These are phyloP conservation scores for Chromis chromis DNA, from an alignment of 2,797 vertebrate genomes.

Conservation along the genomic window DNA sequence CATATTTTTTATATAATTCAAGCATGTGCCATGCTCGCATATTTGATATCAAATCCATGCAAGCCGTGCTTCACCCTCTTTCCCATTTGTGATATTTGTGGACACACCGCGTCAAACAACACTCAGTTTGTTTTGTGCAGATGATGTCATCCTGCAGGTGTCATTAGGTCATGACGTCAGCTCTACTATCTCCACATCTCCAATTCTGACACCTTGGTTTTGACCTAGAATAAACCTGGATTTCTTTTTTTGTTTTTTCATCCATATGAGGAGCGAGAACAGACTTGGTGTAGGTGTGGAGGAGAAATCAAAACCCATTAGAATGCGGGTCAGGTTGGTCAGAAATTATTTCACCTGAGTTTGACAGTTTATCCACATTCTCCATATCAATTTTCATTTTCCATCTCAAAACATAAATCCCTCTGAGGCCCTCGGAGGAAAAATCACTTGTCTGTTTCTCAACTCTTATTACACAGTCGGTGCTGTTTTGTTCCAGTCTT, in stretches of 20 bases:
- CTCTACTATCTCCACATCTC: neutral
- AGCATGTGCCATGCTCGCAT: neutral
- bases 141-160: slow-evolving; percentile 8
- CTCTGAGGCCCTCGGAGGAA: neutral
- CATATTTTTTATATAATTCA: slow-evolving; percentile 4
- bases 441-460: neutral
- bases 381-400: neutral
- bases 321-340: slow-evolving; percentile 5
- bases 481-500: neutral
- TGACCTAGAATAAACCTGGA: slow-evolving; percentile 15
- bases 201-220: slow-evolving; percentile 6
- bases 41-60: slow-evolving; percentile 12
- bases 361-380: slow-evolving; percentile 9
- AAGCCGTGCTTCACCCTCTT: neutral
- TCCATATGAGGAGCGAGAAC: slow-evolving; percentile 5
- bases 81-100: neutral
- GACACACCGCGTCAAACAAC: neutral
- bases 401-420: neutral
- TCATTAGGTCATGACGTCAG: slow-evolving; percentile 19
- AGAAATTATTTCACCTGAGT: neutral
- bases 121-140: slow-evolving; percentile 4
- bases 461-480: slow-evolving; percentile 1
- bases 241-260: slow-evolving; percentile 2
- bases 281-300: neutral
- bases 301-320: slow-evolving; percentile 12